phyloP scores from a whole-genome alignment of 2,113 vertebrate species.

The Oncorhynchus gorbuscha region DNA sequence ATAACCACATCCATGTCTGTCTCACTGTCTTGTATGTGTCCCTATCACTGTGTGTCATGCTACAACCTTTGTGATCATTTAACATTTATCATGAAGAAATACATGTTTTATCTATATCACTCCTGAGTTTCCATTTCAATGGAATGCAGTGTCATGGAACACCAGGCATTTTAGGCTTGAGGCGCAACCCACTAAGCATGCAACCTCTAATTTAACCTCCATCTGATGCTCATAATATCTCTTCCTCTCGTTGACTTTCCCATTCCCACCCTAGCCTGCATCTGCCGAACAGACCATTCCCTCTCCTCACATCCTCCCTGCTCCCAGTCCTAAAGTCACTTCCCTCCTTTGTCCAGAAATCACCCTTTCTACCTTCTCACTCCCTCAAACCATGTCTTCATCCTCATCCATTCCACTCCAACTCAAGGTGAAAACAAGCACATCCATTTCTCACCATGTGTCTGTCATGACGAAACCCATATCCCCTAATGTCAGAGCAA shows the following conservation, averaged over 20 bases:
- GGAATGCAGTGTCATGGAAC: too few relatives aligned
- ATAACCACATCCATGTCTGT: background rate
- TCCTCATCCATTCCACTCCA: background rate
- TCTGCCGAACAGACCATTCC: conserved; percentile 1
- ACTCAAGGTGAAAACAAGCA: background rate
- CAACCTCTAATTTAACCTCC: background rate
- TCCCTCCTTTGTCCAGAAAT: conserved; percentile 3
- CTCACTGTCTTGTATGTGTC: background rate
- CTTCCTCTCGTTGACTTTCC: background rate
- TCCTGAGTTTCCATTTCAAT: background rate
- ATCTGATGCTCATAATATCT: too few relatives aligned
- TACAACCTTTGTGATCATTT: too few relatives aligned
- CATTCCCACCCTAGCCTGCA: background rate
- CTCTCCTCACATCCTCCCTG: background rate
- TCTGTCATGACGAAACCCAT: too few relatives aligned
- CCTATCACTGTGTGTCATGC: too few relatives aligned
- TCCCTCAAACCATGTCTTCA: background rate
- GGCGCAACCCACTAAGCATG: background rate
- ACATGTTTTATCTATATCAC: too few relatives aligned
- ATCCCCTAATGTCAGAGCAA: too few relatives aligned
- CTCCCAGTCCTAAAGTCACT: background rate
- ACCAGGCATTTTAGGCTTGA: background rate
- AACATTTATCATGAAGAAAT: too few relatives aligned
- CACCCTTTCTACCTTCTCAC: background rate
- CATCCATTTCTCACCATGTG: too few relatives aligned